These are phyloP conservation scores for Euura lappo DNA, from an alignment of 1,140 invertebrate genomes.

Conservation along the genomic window DNA sequence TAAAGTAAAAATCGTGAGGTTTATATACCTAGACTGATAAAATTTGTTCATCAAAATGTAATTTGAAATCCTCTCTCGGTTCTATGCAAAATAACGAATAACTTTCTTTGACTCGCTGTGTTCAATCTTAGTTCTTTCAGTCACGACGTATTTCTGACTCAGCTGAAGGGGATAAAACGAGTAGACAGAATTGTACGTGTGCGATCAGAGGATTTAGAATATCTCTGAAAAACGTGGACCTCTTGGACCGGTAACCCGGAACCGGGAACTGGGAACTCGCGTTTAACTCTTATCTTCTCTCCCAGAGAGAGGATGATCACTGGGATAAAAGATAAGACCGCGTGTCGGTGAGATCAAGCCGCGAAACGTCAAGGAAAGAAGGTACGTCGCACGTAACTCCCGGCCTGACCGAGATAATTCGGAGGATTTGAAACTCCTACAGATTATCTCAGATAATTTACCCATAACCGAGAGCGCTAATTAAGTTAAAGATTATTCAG, in stretches of 20 bases:
- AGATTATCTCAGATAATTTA: neutral
- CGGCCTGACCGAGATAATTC: neutral
- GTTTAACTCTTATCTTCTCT: neutral
- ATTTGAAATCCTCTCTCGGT: too few relatives aligned
- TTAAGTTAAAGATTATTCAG: neutral
- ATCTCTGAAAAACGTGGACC: neutral
- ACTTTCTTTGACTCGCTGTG: too few relatives aligned
- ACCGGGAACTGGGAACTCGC: neutral
- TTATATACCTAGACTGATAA: too few relatives aligned
- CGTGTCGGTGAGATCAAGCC: slow-evolving; percentile 2
- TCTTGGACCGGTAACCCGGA: neutral
- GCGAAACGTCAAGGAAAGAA: neutral
- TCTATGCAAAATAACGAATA: too few relatives aligned
- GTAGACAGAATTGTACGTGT: too few relatives aligned
- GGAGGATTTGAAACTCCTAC: neutral
- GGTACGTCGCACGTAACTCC: neutral
- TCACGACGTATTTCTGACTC: too few relatives aligned
- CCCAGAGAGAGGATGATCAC: neutral
- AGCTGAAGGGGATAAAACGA: too few relatives aligned
- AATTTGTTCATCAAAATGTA: too few relatives aligned
- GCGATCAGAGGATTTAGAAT: too few relatives aligned
- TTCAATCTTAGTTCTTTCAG: too few relatives aligned
- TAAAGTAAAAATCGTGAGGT: too few relatives aligned
- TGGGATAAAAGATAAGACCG: slow-evolving; percentile 2
- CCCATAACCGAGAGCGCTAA: neutral